Base-by-base conservation (phyloP, 2,797 vertebrate genomes). In the Sebastes flavidus region DNA sequence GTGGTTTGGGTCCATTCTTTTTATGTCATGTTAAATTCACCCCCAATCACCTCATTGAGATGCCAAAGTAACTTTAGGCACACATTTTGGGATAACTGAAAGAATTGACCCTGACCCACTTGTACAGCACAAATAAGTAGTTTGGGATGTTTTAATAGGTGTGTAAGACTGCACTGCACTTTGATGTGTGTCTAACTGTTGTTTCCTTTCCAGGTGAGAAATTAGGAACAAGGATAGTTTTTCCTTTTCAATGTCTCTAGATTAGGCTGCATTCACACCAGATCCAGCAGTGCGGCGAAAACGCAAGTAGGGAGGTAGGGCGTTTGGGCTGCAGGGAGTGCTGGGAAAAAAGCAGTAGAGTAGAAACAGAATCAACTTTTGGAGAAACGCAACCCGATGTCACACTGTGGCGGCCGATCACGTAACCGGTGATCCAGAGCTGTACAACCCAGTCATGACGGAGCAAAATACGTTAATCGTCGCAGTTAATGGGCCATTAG, bases 1-100 rank as follows among this genome's bases (percentile, higher is more conserved):
- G 59, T 81, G 75, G 79, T 89, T 79, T 63, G 69, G 71, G 65
- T 90, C 66, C 13, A 74, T 85, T 85, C 80, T 74, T 77, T 75
- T 13, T n/a, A 27, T 54, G 24, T 68, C 67, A 55, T 7, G 6
- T 72, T 72, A 54, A 83, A 75, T 52, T 65, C 24, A 78, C 22
- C 63, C 30, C n/a, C 14, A 46, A 1, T 66, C 22, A 18, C 55
- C 18, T 18, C 20, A 24, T 30, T 56, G 8, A 65, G 61, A 60
- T 29, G 6, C 38, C 34, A 29, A n/a, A 62, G 6, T 0, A 25
- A 29, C 4, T 75, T 1, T 13, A 56, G 22, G 42, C 42, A 13
- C 34, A 36, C 11, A 63, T 61, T 0, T 72, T 25, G 29, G 18
- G 5, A 36, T 32, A 38, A 56, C 61, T 63, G 14, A 77, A 78